These are phyloP conservation scores for Clarias batrachus DNA, from an alignment of 2,113 vertebrate genomes.

Conservation along the genomic window DNA sequence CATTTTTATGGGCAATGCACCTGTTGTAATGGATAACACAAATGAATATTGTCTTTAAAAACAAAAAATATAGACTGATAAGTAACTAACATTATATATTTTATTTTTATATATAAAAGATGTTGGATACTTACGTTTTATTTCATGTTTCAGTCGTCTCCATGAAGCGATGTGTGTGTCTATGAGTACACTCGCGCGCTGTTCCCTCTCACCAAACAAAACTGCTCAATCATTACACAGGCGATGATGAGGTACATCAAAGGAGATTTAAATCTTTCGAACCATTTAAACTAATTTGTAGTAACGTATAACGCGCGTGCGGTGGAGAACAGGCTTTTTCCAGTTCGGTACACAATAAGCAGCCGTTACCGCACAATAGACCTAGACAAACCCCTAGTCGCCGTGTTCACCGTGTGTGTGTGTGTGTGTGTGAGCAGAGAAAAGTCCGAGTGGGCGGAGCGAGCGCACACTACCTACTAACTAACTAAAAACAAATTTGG, in stretches of 20 bases:
- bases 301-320: neutral
- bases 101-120: neutral
- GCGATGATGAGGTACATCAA: neutral
- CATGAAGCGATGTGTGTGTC: neutral
- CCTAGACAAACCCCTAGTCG: neutral
- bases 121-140: conserved; percentile 12
- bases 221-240: neutral
- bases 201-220: neutral
- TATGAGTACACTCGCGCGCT: neutral
- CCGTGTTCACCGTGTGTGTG: neutral
- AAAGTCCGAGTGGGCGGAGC: neutral
- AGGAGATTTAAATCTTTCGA: neutral
- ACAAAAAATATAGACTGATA: neutral
- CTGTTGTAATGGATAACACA: neutral
- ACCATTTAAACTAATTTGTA: neutral
- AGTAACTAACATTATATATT: neutral
- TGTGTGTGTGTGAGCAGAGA: too few species aligned
- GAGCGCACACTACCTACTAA: neutral
- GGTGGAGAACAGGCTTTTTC: neutral
- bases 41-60: neutral
- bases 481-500: neutral
- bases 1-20: neutral
- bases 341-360: neutral
- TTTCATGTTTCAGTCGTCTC: neutral
- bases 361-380: conserved; percentile 8